Conservation (phyloP, 2,797 vertebrate species). For the Xenopus petersii region DNA sequence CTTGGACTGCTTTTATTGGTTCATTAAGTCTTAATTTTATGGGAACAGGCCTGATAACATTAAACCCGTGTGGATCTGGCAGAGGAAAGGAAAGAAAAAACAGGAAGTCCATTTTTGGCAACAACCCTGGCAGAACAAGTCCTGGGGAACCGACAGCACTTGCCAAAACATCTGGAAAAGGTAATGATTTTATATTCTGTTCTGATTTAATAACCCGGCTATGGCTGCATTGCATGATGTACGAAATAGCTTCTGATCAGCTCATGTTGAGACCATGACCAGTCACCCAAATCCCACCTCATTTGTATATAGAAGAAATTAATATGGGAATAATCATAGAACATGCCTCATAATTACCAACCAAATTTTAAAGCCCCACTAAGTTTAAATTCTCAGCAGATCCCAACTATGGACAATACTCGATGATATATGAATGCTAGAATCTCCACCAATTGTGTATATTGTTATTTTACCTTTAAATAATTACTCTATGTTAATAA, state of each 20-base stretch:
- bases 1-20: constrained; percentile 52
- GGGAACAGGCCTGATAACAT: constrained; percentile 91
- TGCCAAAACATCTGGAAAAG: constrained; percentile 91
- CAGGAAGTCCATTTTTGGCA: constrained; percentile 99
- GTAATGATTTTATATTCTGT: constrained; percentile 65
- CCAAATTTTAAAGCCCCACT: too few species aligned
- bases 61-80: constrained; percentile 87
- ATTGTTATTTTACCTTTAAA: too few species aligned
- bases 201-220: constrained; percentile 49
- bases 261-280: not conserved
- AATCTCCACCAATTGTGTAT: too few species aligned
- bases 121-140: constrained; percentile 83
- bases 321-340: too few species aligned
- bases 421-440: not conserved
- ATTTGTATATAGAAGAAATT: too few species aligned
- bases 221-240: constrained; percentile 45
- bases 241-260: constrained; percentile 45
- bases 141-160: constrained; percentile 82
- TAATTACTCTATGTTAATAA: too few species aligned
- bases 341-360: too few species aligned
- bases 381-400: too few species aligned
- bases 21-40: constrained; percentile 72
- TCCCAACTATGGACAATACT: too few species aligned
- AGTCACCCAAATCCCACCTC: too few species aligned
- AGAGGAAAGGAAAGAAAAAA: constrained; percentile 94